Percentiles rank a stretch among this genome's conserved stretches.
Evolutionary conservation across 2,797 vertebrate genomes (phyloP).

Genomic region (Ceyx erithaca): DNA sequence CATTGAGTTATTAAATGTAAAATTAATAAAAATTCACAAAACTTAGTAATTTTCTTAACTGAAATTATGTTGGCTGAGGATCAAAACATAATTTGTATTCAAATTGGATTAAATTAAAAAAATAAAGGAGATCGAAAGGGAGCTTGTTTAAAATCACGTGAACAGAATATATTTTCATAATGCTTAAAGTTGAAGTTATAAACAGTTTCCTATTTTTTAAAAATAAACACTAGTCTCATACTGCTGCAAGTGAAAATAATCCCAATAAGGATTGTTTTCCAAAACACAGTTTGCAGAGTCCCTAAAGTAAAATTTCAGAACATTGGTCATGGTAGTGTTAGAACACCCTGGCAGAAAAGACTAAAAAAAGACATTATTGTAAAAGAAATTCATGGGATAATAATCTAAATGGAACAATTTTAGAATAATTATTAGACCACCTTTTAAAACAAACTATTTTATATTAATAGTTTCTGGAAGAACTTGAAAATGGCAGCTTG

Average conservation of each 20-base stretch:
- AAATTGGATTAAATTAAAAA: not conserved
- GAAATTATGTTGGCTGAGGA: not conserved
- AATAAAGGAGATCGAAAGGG: not conserved
- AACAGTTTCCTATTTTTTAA: not conserved
- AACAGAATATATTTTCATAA: not conserved
- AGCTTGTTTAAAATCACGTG: not conserved
- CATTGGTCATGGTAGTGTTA: not conserved
- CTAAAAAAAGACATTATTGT: not conserved
- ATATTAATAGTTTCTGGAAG: not conserved
- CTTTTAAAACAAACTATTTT: not conserved
- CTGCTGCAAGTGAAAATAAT: not conserved
- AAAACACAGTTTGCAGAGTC: not conserved
- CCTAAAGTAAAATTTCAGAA: not conserved
- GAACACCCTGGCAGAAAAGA: not conserved
- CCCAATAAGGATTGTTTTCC: not conserved
- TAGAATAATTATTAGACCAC: not conserved
- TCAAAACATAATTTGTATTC: not conserved
- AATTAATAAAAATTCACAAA: not conserved
- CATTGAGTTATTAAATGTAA: not conserved
- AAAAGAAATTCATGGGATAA: not conserved
- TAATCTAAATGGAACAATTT: not conserved
- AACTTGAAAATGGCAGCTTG: not conserved
- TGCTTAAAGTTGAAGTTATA: not conserved
- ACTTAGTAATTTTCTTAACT: not conserved
- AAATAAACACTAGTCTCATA: not conserved